Percentiles rank a stretch among this genome's conserved stretches.
These are phyloP conservation scores for Acromyrmex charruanus DNA, from an alignment of 1,140 invertebrate genomes.

Conservation along the genomic window DNA sequence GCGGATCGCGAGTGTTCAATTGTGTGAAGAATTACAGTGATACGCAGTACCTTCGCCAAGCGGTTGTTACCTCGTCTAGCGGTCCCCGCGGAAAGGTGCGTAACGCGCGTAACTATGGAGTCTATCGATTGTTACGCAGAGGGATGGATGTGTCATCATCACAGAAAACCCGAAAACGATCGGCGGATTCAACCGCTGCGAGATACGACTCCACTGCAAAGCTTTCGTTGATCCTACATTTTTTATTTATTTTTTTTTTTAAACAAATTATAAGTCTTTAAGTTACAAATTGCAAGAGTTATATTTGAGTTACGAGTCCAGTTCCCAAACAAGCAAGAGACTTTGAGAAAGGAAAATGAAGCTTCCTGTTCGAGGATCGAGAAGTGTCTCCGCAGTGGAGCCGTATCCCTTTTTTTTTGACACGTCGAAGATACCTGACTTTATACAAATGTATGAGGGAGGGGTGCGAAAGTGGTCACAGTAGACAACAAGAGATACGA, in stretches of 20 bases:
- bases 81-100: background rate
- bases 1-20: constrained; percentile 2
- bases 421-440: constrained; percentile 54
- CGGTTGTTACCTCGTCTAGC: constrained; percentile 13
- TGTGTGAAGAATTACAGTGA: constrained; percentile 2
- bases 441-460: constrained; percentile 46
- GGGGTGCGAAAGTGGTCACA: background rate
- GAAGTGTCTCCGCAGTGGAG: constrained; percentile 38
- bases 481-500: constrained; percentile 40
- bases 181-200: constrained; percentile 3
- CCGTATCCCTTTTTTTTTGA: constrained; percentile 16
- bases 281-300: background rate
- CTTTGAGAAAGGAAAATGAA: background rate
- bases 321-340: background rate
- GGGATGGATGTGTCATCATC: constrained; percentile 35
- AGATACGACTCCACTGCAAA: constrained; percentile 15
- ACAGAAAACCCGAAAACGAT: constrained; percentile 57
- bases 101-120: background rate
- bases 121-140: constrained; percentile 16
- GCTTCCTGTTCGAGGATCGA: background rate
- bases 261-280: no score
- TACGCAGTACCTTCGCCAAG: constrained; percentile 6
- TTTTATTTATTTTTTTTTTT: background rate
- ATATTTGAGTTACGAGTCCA: background rate
- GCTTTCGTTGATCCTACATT: constrained; percentile 15